phyloP scores from a whole-genome alignment of 1,140 invertebrate species.

The Aricia agestis region DNA sequence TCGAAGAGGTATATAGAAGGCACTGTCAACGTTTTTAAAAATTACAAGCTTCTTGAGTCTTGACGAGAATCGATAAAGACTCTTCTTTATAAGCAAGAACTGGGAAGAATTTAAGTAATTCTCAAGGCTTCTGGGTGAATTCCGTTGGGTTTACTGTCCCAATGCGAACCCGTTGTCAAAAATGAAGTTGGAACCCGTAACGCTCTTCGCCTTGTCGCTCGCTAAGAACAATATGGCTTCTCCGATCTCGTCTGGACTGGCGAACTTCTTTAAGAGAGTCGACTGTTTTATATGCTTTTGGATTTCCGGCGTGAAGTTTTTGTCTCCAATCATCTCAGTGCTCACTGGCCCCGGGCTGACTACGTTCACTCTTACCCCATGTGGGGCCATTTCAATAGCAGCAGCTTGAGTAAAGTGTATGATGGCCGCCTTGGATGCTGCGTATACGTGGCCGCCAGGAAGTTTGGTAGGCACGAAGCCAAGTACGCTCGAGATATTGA shows the following conservation, averaged over 20 bases:
- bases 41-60: too few species aligned
- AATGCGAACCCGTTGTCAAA: conserved; percentile 29
- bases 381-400: conserved; percentile 12
- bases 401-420: conserved; percentile 13
- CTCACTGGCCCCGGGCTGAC: conserved; percentile 63
- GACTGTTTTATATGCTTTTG: conserved; percentile 78
- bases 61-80: too few species aligned
- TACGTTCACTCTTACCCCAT: conserved; percentile 21
- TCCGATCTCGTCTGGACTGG: conserved; percentile 83
- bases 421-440: conserved; percentile 14
- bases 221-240: conserved; percentile 84
- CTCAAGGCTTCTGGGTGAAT: neutral
- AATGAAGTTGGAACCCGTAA: conserved; percentile 77
- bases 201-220: conserved; percentile 82
- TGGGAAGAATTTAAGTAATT: neutral
- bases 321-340: conserved; percentile 78
- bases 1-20: too few species aligned
- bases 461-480: conserved; percentile 3
- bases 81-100: too few species aligned
- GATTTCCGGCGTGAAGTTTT: conserved; percentile 77
- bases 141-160: neutral
- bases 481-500: conserved; percentile 17
- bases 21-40: too few species aligned
- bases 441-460: conserved; percentile 1
- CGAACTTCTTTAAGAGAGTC: conserved; percentile 81